Conservation (phyloP, 2,113 vertebrate genomes). For the Calypte anna region DNA sequence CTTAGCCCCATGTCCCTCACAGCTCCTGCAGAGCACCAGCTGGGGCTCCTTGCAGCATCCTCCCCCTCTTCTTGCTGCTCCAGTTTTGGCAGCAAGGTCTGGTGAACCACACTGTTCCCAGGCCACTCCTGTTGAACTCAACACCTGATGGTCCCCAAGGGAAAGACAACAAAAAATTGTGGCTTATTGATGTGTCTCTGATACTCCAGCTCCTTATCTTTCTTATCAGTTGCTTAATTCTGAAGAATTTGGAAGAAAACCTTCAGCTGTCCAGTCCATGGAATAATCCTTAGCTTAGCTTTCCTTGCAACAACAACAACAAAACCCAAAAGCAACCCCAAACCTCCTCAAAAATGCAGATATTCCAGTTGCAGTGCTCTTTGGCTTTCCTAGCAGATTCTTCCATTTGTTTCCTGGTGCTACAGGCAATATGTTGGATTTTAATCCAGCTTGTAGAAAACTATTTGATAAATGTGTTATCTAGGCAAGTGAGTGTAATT, state of each 20-base stretch:
- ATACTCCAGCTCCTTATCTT: not conserved
- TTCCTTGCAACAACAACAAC: not conserved
- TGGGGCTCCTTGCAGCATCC: not conserved
- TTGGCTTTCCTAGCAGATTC: not conserved
- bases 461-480: not conserved
- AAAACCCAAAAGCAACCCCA: not conserved
- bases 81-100: constrained; percentile 5
- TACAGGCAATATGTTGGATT: not conserved
- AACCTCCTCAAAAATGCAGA: not conserved
- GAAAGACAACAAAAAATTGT: not conserved
- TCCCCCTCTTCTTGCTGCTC: not conserved
- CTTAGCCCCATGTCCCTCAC: not conserved
- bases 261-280: not conserved
- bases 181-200: not conserved
- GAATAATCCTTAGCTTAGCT: not conserved
- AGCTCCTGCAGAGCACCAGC: not conserved
- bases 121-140: constrained; percentile 13
- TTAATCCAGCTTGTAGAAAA: not conserved
- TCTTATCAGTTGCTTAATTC: constrained; percentile 24
- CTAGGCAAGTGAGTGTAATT: not conserved
- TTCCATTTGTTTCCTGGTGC: not conserved
- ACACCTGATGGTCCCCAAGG: constrained; percentile 24
- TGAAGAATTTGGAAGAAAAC: not conserved
- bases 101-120: constrained; percentile 1
- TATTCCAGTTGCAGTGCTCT: not conserved